Base-by-base conservation (phyloP, 53 echinoderm and acorn worm species). In the Holothuria leucospilota region DNA sequence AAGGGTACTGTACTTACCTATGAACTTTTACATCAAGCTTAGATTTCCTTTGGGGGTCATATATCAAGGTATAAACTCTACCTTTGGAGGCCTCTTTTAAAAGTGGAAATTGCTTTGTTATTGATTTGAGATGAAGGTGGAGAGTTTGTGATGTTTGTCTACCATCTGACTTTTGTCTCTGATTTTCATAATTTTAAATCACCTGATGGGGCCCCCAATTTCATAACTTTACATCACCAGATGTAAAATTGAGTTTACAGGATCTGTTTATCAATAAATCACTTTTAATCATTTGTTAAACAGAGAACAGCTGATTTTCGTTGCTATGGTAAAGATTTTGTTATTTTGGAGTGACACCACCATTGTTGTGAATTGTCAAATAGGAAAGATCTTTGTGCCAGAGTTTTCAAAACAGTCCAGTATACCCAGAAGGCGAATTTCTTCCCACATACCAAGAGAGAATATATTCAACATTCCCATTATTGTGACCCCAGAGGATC, bases 301-400 rank as follows among this genome's bases (percentile, higher is more conserved):
- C 41, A 71, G 71, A 71, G 42, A 71, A 71, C 71, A 71, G 71
- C 71, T 71, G 71, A 71, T 71, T 27, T 34, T 41, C 16, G 46
- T 71, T 40, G 13, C 71, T 20, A 71, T 71, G 71, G 71, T 71
- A 24, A 39, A n/a, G 46, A 14, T 71, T n/a, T 71, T 71, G 23
- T 41, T 71, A 15, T 71, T 40, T 39, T 16, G n/a, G 18, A 71
- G 28, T 9, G 13, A 16, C 27, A 23, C 69, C 23, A 26, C 21
- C 21, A 41, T 40, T 71, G 71, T 41, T 40, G 21, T 71, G 39
- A 38, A 23, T 71, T 21, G 1, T 49, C 46, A 46, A 46, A 5
- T 46, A 7, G 46, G 46, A 46, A 7, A 46, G 46, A 11, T 71
- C 41, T 71, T 71, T 71, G 23, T 71, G 41, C 21, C 71, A 71